Evolutionary conservation across 2,113 vertebrate species (phyloP).

Genomic region (Hyperopisus bebe): DNA sequence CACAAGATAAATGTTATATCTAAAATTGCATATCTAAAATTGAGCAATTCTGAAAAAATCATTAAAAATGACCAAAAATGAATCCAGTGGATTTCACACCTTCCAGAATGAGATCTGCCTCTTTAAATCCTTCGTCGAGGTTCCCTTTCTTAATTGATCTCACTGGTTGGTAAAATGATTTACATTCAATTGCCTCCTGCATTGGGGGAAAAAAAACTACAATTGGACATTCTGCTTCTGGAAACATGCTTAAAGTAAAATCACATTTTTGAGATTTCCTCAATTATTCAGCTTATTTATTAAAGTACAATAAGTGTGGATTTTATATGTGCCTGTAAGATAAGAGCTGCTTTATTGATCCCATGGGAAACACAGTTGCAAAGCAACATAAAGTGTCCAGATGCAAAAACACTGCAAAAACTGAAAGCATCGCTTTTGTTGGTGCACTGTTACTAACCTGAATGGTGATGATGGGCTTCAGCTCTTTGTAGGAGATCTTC

Average conservation of each 20-base stretch:
- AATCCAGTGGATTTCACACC: slow-evolving; percentile 52
- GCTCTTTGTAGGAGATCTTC: slow-evolving; percentile 79
- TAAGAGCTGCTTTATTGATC: not conserved
- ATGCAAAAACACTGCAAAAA: not conserved
- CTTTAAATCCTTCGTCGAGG: slow-evolving; percentile 75
- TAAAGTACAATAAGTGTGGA: not conserved
- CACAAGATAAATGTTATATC: not conserved
- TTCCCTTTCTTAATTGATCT: slow-evolving; percentile 78
- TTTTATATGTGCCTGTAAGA: not conserved
- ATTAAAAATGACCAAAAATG: not conserved
- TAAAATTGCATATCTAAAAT: not conserved
- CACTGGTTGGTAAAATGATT: slow-evolving; percentile 75
- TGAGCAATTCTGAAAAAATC: not conserved
- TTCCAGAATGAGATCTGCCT: slow-evolving; percentile 79
- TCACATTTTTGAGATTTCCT: not conserved
- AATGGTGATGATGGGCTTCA: slow-evolving; percentile 78
- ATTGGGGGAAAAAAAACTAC: slow-evolving; percentile 14
- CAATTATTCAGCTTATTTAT: not conserved
- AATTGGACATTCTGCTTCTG: not conserved
- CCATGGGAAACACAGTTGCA: not conserved
- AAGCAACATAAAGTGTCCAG: not conserved
- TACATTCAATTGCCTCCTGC: slow-evolving; percentile 82
- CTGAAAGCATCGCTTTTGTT: not conserved
- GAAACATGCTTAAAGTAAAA: not conserved
- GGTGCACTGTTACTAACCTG: slow-evolving; percentile 60